Evolutionary conservation across 1,140 invertebrate species (phyloP).

Genomic region (Cephus cinctus): DNA sequence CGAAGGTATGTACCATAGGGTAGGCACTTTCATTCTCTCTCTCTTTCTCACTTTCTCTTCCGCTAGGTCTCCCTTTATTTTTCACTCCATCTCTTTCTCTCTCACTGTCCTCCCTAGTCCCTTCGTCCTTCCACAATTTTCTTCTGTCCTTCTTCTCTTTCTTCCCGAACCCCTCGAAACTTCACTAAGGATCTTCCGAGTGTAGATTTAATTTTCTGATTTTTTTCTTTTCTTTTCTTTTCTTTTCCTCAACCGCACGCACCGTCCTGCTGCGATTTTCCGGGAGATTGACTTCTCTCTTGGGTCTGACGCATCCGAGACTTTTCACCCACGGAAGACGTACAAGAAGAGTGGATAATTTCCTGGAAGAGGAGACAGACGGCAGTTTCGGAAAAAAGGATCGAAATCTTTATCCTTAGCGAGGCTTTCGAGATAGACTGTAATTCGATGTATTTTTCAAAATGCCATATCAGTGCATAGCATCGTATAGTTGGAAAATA

Average conservation of each 20-base stretch:
- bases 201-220: slow-evolving; percentile 19
- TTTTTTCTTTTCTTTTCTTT: not conserved
- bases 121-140: not conserved
- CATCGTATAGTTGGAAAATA: too few species aligned
- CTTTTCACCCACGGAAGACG: too few species aligned
- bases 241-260: not conserved
- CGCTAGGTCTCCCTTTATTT: slow-evolving; percentile 6
- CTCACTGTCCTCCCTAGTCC: not conserved
- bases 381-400: too few species aligned
- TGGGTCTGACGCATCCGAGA: too few species aligned
- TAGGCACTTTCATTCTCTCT: not conserved
- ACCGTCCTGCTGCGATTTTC: slow-evolving; percentile 18
- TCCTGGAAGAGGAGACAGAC: too few species aligned
- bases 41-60: not conserved
- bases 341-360: too few species aligned
- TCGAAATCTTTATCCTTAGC: too few species aligned
- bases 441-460: too few species aligned
- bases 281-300: not conserved
- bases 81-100: slow-evolving; percentile 12
- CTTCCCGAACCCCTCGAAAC: not conserved
- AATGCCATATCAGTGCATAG: too few species aligned
- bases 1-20: too few species aligned
- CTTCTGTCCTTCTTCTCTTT: slow-evolving; percentile 1
- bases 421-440: too few species aligned
- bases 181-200: not conserved